phyloP scores from a whole-genome alignment of 2,113 vertebrate species.

The Pelvicachromis taeniatus region DNA sequence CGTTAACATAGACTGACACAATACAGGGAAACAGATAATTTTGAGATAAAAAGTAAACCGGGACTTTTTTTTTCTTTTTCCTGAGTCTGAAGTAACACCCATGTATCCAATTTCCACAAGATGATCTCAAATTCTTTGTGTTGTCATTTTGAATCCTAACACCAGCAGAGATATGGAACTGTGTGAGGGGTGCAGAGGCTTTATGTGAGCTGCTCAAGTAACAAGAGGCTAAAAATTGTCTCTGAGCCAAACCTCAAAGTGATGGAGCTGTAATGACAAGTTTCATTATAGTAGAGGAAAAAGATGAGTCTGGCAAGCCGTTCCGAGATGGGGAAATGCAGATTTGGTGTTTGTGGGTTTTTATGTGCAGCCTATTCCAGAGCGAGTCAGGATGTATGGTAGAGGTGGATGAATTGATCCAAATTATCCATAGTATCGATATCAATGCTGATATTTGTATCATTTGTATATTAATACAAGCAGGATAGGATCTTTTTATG shows the following conservation, averaged over 20 bases:
- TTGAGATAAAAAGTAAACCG: background rate
- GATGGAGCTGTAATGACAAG: background rate
- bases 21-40: background rate
- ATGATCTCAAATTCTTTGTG: background rate
- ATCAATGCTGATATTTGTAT: background rate
- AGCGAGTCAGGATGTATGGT: background rate
- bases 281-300: background rate
- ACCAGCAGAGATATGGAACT: background rate
- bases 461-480: background rate
- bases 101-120: background rate
- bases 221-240: background rate
- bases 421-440: background rate
- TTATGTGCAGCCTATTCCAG: background rate
- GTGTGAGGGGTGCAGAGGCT: background rate
- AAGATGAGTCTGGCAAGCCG: background rate
- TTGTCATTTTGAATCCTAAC: background rate
- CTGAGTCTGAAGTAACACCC: background rate
- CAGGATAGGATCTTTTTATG: background rate
- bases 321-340: background rate
- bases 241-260: background rate
- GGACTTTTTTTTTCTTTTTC: fast-evolving
- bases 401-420: background rate
- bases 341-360: background rate
- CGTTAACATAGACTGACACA: background rate
- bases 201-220: background rate